Base-by-base conservation (phyloP, 2,888 invertebrate genomes). In the Heliconius ethilla region DNA sequence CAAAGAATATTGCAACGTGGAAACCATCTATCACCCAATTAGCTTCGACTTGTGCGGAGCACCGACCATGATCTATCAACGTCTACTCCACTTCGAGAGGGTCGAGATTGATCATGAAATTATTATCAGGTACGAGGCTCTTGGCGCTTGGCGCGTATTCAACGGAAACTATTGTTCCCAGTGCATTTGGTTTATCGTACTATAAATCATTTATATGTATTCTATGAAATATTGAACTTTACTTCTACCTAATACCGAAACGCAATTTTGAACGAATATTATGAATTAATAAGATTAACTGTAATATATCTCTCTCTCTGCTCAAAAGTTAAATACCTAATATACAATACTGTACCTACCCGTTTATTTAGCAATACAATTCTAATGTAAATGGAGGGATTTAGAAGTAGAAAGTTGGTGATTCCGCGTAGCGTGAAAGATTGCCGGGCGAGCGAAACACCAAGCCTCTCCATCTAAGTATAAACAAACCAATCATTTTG, bases 81-180 rank as follows among this genome's bases (percentile, higher is more conserved):
- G 87, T 88, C 88, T 78, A 80, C 76, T 78, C 80, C 82, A 82
- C 83, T 83, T 82, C 80, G 82, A 81, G 83, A 79, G 84, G 83
- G 83, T 82, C 82, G 82, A 86, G 87, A 88, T 88, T 86, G 87
- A 87, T 87, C 84, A 83, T 84, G 81, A 81, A 83, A 84, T 85
- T 85, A 85, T 86, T 84, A 84, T 82, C 83, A 82, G 83, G 81
- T 80, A 70, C 77, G 80, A 80, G 33, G 77, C 79, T 77, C 78
- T 75, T 76, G 77, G 74, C 77, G 73, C 78, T 75, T 77, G 77
- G 72, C 77, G 73, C 79, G 70, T 79, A 80, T 82, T 82, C 77
- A 76, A 79, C 75, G 70, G 70, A 77, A 59, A 29, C 76, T 70
- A 75, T 80, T 79, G 81, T 82, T 81, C 79, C 75, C 76, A 70